Percentiles rank a stretch among this genome's conserved stretches.
Conservation (phyloP, 2,888 invertebrate species). For the Chorisops tibialis region DNA sequence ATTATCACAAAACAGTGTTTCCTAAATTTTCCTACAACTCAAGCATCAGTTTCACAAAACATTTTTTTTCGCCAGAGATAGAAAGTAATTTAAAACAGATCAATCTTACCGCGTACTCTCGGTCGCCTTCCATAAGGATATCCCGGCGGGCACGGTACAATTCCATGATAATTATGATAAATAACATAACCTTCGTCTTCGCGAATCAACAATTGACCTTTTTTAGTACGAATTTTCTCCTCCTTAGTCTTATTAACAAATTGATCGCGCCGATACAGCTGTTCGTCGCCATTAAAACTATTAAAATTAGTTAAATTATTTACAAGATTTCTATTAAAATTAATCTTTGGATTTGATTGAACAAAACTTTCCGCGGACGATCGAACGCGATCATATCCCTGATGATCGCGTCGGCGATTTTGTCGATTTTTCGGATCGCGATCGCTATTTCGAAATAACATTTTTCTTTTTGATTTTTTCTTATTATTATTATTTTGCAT, state of each 20-base stretch:
- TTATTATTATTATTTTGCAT: conserved; percentile 7
- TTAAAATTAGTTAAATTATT: neutral
- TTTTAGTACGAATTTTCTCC: conserved; percentile 37
- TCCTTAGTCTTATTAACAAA: conserved; percentile 37
- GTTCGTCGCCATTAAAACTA: neutral
- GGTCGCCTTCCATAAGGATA: conserved; percentile 41
- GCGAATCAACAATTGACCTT: conserved; percentile 44
- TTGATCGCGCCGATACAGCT: conserved; percentile 33
- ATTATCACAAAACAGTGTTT: too few species aligned
- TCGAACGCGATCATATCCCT: conserved; percentile 12
- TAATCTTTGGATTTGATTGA: conserved; percentile 34
- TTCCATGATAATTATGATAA: conserved; percentile 40
- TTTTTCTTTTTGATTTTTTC: conserved; percentile 10
- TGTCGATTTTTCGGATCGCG: neutral
- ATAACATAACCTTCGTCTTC: conserved; percentile 49
- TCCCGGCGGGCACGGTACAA: conserved; percentile 49
- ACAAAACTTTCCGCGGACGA: conserved; percentile 21
- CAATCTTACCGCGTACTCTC: conserved; percentile 19
- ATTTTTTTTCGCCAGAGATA: too few species aligned
- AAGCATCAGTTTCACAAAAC: too few species aligned
- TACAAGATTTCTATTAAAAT: neutral
- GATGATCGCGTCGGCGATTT: conserved; percentile 9
- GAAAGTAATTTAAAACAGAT: too few species aligned
- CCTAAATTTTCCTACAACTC: too few species aligned
- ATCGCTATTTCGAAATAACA: neutral